Evolutionary conservation across 1,140 invertebrate genomes (phyloP).

Genomic region (Bilobella aurantiaca): DNA sequence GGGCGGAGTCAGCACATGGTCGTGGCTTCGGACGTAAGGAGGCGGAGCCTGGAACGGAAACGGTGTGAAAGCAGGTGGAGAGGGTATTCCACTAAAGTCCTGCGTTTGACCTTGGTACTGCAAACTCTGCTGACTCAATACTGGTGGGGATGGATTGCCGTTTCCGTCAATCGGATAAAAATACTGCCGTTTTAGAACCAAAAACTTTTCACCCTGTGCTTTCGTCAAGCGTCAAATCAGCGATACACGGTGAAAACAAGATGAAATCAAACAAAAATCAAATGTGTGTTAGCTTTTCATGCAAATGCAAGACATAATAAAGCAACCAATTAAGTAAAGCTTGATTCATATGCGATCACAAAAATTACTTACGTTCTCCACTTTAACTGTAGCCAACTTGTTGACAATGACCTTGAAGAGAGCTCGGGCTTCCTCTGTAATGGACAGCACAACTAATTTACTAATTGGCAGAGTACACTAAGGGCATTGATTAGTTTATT

Average conservation of each 20-base stretch:
- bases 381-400: slow-evolving; percentile 65
- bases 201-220: slow-evolving; percentile 32
- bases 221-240: background rate
- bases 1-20: too few species aligned
- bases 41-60: slow-evolving; percentile 2
- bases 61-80: background rate
- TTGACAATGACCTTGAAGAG: slow-evolving; percentile 87
- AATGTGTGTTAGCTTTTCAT: background rate
- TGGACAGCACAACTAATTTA: slow-evolving; percentile 30
- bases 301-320: background rate
- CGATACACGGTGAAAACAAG: slow-evolving; percentile 4
- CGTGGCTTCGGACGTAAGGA: background rate
- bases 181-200: slow-evolving; percentile 34
- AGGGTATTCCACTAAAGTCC: too few species aligned
- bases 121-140: too few species aligned
- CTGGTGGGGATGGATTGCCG: slow-evolving; percentile 23
- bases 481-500: background rate
- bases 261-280: background rate
- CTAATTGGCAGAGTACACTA: background rate
- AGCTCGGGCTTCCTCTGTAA: slow-evolving; percentile 67
- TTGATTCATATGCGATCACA: too few species aligned
- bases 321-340: slow-evolving; percentile 26
- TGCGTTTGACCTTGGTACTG: too few species aligned
- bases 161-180: slow-evolving; percentile 31
- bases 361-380: slow-evolving; percentile 41